phyloP scores from a whole-genome alignment of 1,140 invertebrate genomes.

The Drosophila nigromelanica region DNA sequence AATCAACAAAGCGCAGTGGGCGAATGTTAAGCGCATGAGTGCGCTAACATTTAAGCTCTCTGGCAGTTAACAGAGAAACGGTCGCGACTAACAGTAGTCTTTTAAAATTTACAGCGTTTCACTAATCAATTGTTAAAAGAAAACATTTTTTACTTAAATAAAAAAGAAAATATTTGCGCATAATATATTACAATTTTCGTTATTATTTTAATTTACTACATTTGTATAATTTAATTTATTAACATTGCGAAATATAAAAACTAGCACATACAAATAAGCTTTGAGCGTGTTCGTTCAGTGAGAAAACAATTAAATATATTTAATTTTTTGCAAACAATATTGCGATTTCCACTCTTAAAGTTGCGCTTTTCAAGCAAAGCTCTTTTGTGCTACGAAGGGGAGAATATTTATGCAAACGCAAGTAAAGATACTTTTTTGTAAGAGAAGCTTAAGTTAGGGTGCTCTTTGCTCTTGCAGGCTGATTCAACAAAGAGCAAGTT shows the following conservation, averaged over 20 bases:
- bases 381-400: constrained; percentile 23
- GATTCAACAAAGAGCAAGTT: constrained; percentile 8
- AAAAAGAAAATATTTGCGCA: too few species aligned
- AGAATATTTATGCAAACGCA: constrained; percentile 34
- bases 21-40: constrained; percentile 3
- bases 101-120: neutral
- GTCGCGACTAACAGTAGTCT: neutral
- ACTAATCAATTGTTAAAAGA: too few species aligned
- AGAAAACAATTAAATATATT: too few species aligned
- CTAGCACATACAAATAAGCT: too few species aligned
- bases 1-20: neutral
- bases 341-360: neutral
- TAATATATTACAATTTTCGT: too few species aligned
- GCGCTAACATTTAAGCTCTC: constrained; percentile 3
- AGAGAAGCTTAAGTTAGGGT: constrained; percentile 38
- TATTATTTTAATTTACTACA: too few species aligned
- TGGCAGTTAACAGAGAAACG: neutral
- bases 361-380: constrained; percentile 6
- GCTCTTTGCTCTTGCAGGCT: constrained; percentile 44
- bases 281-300: too few species aligned
- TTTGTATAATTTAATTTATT: too few species aligned
- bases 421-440: constrained; percentile 6
- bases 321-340: neutral
- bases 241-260: too few species aligned
- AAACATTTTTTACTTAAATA: too few species aligned